Evolutionary conservation across 2,797 vertebrate genomes (phyloP).

Genomic region (Fundulus diaphanus): DNA sequence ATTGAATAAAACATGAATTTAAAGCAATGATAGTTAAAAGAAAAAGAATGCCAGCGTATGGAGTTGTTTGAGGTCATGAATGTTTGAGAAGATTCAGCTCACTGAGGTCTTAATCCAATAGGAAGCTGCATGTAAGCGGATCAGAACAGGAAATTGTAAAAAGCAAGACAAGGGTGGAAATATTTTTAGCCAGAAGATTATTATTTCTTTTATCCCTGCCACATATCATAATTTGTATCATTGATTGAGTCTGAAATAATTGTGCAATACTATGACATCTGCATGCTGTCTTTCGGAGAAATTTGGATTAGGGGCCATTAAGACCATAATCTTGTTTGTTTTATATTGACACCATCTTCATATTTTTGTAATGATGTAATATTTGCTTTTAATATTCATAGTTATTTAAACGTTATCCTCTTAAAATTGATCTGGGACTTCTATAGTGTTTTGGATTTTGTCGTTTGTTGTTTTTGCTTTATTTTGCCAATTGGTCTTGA

Average conservation of each 20-base stretch:
- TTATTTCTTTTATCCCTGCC: not conserved
- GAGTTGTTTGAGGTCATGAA: conserved; percentile 14
- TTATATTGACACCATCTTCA: not conserved
- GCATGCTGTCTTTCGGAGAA: not conserved
- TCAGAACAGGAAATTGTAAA: conserved; percentile 2
- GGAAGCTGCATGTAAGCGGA: not conserved
- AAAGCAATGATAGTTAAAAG: not conserved
- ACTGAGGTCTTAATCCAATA: not conserved
- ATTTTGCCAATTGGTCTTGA: not conserved
- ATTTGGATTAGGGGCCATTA: not conserved
- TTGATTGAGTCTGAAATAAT: not conserved
- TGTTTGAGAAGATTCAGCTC: conserved; percentile 12
- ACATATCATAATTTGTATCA: not conserved
- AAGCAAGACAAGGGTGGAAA: not conserved
- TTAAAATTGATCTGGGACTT: not conserved
- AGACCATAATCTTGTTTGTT: not conserved
- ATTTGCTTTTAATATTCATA: not conserved
- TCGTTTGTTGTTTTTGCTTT: not conserved
- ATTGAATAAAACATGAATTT: no score
- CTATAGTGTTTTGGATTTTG: not conserved
- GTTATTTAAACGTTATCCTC: not conserved
- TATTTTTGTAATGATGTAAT: not conserved
- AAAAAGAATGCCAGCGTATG: not conserved
- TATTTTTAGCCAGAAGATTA: conserved; percentile 7
- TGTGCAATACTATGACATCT: not conserved